Evolutionary conservation across 2,888 invertebrate species (phyloP), one percentile per base, ranked within the genome.

Genomic region (Lepidocyrtoides sp.): DNA sequence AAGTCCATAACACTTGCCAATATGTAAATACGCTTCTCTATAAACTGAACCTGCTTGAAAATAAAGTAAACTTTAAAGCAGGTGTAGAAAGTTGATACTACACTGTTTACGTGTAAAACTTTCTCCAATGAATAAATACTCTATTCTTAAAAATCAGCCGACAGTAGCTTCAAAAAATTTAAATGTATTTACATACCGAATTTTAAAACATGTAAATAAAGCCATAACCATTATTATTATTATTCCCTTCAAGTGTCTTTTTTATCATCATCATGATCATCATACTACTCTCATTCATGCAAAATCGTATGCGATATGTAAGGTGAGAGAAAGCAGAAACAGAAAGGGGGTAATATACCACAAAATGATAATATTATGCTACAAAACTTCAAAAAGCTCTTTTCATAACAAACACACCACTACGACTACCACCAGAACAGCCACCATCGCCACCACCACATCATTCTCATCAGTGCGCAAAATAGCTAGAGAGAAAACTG

Each of bases 301-400:
- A 12, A 3, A 36, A 4, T 32, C 8, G 17, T 10, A 36, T 32
- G 36, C n/a, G n/a, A n/a, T n/a, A n/a, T n/a, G n/a, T n/a, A n/a
- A n/a, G n/a, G 17, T n/a, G 66, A 69, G 17, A 36, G 36, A 17
- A 10, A 57, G 60, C n/a, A n/a, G n/a, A n/a, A n/a, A n/a, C n/a
- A 63, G 12, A 63, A 10, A 29, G 12, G 2, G 60, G 14, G n/a
- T 77, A 48, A 75, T 48, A 75, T n/a, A 51, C 51, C 29, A 26
- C 23, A 26, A 26, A 23, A 77, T 48, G 79, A 57, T 57, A 79
- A 57, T 77, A 77, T 51, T 79, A 57, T 79, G 79, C 36, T 54
- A 23, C 1, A 41, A 72, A 41, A n/a, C 44, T 72, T 72, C 72
- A 72, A 72, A 69, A 41, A 10, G 5, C 41, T 5, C 23, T 44